Percentiles rank a stretch among this genome's conserved stretches.
Evolutionary conservation across 2,888 invertebrate genomes (phyloP).

Genomic region (Liodrosophila aerea): DNA sequence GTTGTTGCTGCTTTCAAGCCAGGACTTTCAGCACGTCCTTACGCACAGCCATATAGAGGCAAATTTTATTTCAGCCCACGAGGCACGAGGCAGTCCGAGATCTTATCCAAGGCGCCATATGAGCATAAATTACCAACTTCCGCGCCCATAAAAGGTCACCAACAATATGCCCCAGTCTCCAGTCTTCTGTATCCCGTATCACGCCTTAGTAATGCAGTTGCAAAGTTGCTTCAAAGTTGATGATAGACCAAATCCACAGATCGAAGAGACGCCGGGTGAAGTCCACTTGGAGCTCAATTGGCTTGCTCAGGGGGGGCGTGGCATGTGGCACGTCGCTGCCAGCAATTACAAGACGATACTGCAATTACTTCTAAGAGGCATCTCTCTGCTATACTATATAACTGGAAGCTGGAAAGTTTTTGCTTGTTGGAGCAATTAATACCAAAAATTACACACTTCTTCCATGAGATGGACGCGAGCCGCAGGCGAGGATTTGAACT

Average conservation of each 20-base stretch:
- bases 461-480: constrained; percentile 41
- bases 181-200: constrained; percentile 15
- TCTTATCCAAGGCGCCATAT: constrained; percentile 72
- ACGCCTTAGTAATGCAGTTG: constrained; percentile 18
- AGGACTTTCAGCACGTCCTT: constrained; percentile 63
- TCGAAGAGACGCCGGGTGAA: background rate
- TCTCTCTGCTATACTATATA: too few relatives aligned
- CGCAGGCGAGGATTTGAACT: constrained; percentile 51
- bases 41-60: constrained; percentile 35
- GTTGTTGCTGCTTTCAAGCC: constrained; percentile 27
- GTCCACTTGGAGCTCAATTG: constrained; percentile 50
- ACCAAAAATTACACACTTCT: constrained; percentile 75
- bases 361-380: constrained; percentile 72
- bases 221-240: too few relatives aligned
- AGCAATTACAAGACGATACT: constrained; percentile 74
- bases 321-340: constrained; percentile 52
- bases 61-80: constrained; percentile 47
- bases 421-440: constrained; percentile 62
- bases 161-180: constrained; percentile 42
- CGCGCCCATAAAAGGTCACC: constrained; percentile 55
- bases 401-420: constrained; percentile 67
- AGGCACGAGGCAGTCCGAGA: constrained; percentile 53
- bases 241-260: background rate
- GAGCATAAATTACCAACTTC: constrained; percentile 66
- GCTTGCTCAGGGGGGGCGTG: constrained; percentile 43